Evolutionary conservation across 2,888 invertebrate species (phyloP), one percentile per base, ranked within the genome.

Genomic region (Cordilura impudica): DNA sequence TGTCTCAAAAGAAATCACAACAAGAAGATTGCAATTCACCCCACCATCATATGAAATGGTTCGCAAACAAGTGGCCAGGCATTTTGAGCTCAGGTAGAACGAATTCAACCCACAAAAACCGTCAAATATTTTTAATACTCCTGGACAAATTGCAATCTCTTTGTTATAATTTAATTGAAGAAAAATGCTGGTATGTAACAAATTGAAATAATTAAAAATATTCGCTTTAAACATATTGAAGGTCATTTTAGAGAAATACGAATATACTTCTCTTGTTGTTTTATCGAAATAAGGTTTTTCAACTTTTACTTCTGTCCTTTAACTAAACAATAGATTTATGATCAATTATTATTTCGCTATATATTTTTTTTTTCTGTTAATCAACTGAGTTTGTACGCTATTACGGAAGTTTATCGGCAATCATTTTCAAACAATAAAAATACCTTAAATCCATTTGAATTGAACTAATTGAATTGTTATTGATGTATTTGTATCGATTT

Each of bases 261-360:
- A 35, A 35, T 12, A 35, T 35, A 35, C 2, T 35, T 12, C 3
- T 12, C 35, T 35, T 2, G 1, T 35, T 29, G 2, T 8, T 29
- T n/a, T 4, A 29, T 35, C 12, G 12, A 35, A 35, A 2, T 35
- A 12, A 58, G 39, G 39, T 60, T 12, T 43, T 65, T 56, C 1
- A 47, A 47, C 67, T 67, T 67, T 75, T 69, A 69, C 54, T 61
- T 69, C 54, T 75, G 49, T 63, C 69, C 63, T 75, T 75, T 35
- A 56, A 45, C 3, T 0, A 14, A 75, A 76, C 49, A 76, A 76
- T 61, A 63, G 49, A 63, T 26, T 35, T 8, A n/a, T 47, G 7
- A 4, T 26, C n/a, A n/a, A n/a, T n/a, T 21, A 49, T n/a, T n/a
- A 45, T 43, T n/a, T 47, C 7, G 21, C 35, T 29, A 35, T 35